phyloP scores from a whole-genome alignment of 2,888 invertebrate species.

The Rhingia campestris region DNA sequence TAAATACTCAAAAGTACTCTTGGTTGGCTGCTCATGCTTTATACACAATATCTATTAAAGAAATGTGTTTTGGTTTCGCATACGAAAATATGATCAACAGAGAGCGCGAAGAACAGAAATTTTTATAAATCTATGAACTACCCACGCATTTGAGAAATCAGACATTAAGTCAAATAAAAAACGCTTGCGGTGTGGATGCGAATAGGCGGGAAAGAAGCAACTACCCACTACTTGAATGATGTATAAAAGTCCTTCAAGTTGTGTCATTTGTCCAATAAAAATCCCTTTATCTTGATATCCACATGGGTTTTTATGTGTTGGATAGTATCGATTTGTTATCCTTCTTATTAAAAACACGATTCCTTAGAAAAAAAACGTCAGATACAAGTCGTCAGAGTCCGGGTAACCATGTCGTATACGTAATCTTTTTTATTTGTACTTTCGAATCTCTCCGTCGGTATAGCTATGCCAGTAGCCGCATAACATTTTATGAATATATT shows the following conservation, averaged over 20 bases:
- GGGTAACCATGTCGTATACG: slow-evolving; percentile 20
- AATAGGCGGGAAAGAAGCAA: not conserved
- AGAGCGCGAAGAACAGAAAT: slow-evolving; percentile 18
- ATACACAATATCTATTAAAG: slow-evolving; percentile 35
- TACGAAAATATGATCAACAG: slow-evolving; percentile 51
- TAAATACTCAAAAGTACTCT: slow-evolving; percentile 12
- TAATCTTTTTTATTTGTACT: not conserved
- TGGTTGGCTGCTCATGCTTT: slow-evolving; percentile 34
- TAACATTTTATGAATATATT: no score
- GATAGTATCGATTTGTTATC: slow-evolving; percentile 53
- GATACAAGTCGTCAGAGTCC: slow-evolving; percentile 7
- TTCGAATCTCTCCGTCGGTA: no score
- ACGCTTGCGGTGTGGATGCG: not conserved
- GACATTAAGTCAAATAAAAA: slow-evolving; percentile 20
- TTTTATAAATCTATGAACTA: slow-evolving; percentile 23
- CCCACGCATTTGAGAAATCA: slow-evolving; percentile 50
- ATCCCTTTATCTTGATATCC: slow-evolving; percentile 38
- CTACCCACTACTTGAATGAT: slow-evolving; percentile 21
- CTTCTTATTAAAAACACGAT: not conserved
- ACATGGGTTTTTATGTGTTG: slow-evolving; percentile 23
- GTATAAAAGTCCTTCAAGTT: slow-evolving; percentile 55
- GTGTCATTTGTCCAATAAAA: slow-evolving; percentile 56
- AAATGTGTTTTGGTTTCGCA: slow-evolving; percentile 53
- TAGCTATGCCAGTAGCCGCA: no score
- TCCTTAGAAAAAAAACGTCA: slow-evolving; percentile 23